A percentile compares a stretch with the other conserved stretches of the same genome.
Conservation (phyloP, 2,888 invertebrate species). For the Drosophila setosimentum region DNA sequence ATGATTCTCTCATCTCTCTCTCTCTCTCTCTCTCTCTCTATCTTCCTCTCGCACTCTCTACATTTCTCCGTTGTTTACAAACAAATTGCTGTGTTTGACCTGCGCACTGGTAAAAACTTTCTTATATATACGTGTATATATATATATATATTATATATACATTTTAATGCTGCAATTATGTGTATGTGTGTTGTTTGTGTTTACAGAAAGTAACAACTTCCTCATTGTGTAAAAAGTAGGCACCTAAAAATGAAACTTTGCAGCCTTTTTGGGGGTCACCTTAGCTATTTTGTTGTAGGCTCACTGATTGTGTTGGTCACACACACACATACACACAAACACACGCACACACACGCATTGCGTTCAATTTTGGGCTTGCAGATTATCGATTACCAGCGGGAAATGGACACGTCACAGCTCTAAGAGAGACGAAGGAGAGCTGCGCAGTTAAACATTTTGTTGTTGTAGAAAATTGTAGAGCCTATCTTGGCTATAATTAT, state of each 20-base stretch:
- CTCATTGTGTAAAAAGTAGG: slow-evolving; percentile 48
- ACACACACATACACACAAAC: not conserved
- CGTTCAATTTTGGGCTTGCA: slow-evolving; percentile 42
- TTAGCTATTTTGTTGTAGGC: slow-evolving; percentile 58
- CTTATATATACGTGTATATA: slow-evolving; percentile 4
- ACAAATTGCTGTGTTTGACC: slow-evolving; percentile 76
- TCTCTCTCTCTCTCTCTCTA: not conserved
- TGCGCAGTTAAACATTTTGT: slow-evolving; percentile 42
- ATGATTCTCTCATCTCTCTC: not conserved
- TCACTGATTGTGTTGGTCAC: not conserved
- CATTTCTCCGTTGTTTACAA: slow-evolving; percentile 67
- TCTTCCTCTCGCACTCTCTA: not conserved
- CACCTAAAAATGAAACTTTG: slow-evolving; percentile 21
- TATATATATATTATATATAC: not conserved
- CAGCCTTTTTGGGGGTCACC: slow-evolving; percentile 70
- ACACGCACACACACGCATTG: not conserved
- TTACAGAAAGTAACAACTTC: slow-evolving; percentile 61
- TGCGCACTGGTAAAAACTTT: slow-evolving; percentile 59
- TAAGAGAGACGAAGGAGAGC: slow-evolving; percentile 16
- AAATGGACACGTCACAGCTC: slow-evolving; percentile 61
- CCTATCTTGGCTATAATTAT: slow-evolving; percentile 40
- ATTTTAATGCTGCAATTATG: slow-evolving; percentile 54
- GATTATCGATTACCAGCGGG: slow-evolving; percentile 53
- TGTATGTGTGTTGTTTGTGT: slow-evolving; percentile 14
- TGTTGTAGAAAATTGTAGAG: slow-evolving; percentile 28